Base-by-base conservation (phyloP, 2,113 vertebrate species). In the Xiphias gladius region DNA sequence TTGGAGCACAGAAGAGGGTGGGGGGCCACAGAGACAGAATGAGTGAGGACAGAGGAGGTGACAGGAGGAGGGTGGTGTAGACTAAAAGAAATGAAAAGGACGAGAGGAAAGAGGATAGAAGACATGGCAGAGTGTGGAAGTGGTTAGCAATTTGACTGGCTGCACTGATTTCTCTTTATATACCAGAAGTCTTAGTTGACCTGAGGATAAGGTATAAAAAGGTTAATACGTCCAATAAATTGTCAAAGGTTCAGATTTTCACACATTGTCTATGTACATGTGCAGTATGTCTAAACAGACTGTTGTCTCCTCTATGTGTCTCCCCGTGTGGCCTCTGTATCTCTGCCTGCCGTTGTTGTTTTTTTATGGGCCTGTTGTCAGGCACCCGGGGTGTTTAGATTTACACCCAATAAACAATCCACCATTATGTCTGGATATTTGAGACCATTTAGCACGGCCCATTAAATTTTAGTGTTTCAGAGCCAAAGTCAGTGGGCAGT, bases 391-490 rank as follows among this genome's bases (percentile, higher is more conserved):
- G 65, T 69, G 59, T 80, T 88, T 80, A 84, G 71, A 68, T 73
- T 43, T 78, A 35, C 19, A 63, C n/a, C 63, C 73, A 32, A 55
- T 71, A 80, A 89, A 84, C 59, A 81, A 71, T 81, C 64, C 46
- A 79, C 72, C 43, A 71, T 62, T 39, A 62, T 16, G 41, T 69
- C 30, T 62, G 28, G 28, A 43, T 10, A 26, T 20, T 16, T 35
- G 14, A 57, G 39, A 32, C 13, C 41, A 46, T 59, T 62, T 62
- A 79, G 24, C 16, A 7, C 5, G 6, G 32, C 17, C 66, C 58
- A 71, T 71, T 63, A 79, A 41, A 79, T 41, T 48, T 3, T 13
- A 3, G 17, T 39, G 9, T 63, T 24, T 41, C 20, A 52, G 35
- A 64, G 43, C 54, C 55, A 62, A 69, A 50, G 28, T 37, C 59